Evolutionary conservation across 2,888 invertebrate species (phyloP).

Genomic region (Camptogramma bilineatum): DNA sequence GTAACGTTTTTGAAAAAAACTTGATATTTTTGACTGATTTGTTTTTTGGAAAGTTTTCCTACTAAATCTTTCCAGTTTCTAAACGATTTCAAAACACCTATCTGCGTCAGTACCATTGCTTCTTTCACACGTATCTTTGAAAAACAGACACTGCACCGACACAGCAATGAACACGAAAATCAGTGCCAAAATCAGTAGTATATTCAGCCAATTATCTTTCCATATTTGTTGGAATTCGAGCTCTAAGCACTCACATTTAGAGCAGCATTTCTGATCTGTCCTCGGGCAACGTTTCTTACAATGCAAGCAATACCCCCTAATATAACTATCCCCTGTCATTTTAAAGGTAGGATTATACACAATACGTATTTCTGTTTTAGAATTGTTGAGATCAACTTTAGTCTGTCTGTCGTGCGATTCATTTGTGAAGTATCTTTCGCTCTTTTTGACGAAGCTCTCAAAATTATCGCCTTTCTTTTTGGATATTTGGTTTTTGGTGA

Average conservation of each 20-base stretch:
- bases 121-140: slow-evolving; percentile 57
- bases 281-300: slow-evolving; percentile 70
- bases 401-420: slow-evolving; percentile 67
- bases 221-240: slow-evolving; percentile 66
- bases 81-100: slow-evolving; percentile 65
- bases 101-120: slow-evolving; percentile 49
- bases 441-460: slow-evolving; percentile 77
- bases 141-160: slow-evolving; percentile 68
- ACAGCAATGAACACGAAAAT: slow-evolving; percentile 68
- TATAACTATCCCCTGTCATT: slow-evolving; percentile 52
- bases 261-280: slow-evolving; percentile 71
- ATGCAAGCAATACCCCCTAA: slow-evolving; percentile 67
- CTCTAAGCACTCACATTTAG: slow-evolving; percentile 70
- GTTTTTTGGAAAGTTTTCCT: not conserved
- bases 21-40: not conserved
- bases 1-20: not conserved
- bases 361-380: slow-evolving; percentile 76
- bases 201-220: slow-evolving; percentile 78
- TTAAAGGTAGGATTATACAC: slow-evolving; percentile 80
- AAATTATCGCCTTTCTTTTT: slow-evolving; percentile 67
- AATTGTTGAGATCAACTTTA: slow-evolving; percentile 60
- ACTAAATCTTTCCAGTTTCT: not conserved
- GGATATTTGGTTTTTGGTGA: slow-evolving; percentile 69
- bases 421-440: slow-evolving; percentile 76
- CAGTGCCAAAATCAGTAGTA: slow-evolving; percentile 66